These are phyloP conservation scores for Gymnorhina tibicen DNA, from an alignment of 2,113 vertebrate species.

Conservation along the genomic window DNA sequence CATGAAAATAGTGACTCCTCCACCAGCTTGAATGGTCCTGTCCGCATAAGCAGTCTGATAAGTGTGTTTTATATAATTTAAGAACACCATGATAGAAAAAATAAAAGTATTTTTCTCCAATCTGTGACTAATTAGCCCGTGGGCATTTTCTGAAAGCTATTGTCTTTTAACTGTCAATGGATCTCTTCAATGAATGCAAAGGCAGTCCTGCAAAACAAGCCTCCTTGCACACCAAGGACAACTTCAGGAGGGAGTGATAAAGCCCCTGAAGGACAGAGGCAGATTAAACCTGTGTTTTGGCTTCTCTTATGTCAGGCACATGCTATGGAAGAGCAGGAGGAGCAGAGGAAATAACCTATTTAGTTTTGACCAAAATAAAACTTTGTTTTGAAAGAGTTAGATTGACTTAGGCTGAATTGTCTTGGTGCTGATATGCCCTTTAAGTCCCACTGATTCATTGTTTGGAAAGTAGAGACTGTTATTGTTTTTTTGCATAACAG, in stretches of 20 bases:
- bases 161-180: neutral
- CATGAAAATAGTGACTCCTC: neutral
- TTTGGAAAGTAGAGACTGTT: constrained; percentile 12
- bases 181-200: neutral
- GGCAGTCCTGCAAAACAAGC: neutral
- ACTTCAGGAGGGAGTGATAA: neutral
- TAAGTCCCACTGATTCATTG: constrained; percentile 10
- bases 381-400: neutral
- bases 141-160: neutral
- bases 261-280: neutral
- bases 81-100: neutral
- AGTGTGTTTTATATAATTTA: neutral
- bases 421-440: neutral
- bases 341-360: neutral
- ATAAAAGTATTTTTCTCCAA: neutral
- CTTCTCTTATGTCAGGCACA: neutral
- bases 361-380: constrained; percentile 1
- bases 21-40: neutral
- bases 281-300: neutral
- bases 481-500: neutral
- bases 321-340: neutral
- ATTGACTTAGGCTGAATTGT: neutral
- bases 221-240: neutral
- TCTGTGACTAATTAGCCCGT: neutral
- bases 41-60: neutral